Percentiles rank a stretch among this genome's conserved stretches.
These are phyloP conservation scores for Pammene fasciana DNA, from an alignment of 2,888 invertebrate species.

Conservation along the genomic window DNA sequence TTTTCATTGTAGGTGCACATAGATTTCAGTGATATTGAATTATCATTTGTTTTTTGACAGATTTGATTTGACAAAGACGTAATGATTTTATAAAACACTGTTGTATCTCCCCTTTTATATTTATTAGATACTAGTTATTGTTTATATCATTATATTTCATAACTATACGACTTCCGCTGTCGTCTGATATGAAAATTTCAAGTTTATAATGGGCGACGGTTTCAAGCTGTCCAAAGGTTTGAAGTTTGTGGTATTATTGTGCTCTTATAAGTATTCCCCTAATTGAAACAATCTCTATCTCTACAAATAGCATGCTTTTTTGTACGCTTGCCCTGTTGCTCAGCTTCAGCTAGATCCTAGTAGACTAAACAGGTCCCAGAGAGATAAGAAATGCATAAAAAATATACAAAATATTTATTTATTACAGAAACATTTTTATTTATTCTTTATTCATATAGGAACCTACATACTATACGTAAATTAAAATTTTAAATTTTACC, in stretches of 20 bases:
- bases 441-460: no score
- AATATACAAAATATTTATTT: no score
- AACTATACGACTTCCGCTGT: constrained; percentile 59
- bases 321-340: no score
- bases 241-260: constrained; percentile 31
- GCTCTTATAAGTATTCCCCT: not conserved
- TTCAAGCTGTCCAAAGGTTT: constrained; percentile 73
- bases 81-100: constrained; percentile 77
- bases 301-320: no score
- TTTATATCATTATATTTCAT: constrained; percentile 59
- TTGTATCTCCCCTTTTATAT: constrained; percentile 69
- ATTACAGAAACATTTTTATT: no score
- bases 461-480: no score
- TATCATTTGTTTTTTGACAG: constrained; percentile 64
- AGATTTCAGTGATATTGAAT: constrained; percentile 61
- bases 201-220: constrained; percentile 76
- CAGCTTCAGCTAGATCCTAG: no score
- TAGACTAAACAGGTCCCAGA: no score
- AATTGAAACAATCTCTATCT: no score
- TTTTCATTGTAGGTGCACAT: constrained; percentile 47
- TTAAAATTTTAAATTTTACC: no score
- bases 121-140: constrained; percentile 60
- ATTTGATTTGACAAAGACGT: constrained; percentile 77
- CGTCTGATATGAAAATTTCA: constrained; percentile 75
- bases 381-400: no score